Base-by-base conservation (phyloP, 2,888 invertebrate species). In the Agrochola litura region DNA sequence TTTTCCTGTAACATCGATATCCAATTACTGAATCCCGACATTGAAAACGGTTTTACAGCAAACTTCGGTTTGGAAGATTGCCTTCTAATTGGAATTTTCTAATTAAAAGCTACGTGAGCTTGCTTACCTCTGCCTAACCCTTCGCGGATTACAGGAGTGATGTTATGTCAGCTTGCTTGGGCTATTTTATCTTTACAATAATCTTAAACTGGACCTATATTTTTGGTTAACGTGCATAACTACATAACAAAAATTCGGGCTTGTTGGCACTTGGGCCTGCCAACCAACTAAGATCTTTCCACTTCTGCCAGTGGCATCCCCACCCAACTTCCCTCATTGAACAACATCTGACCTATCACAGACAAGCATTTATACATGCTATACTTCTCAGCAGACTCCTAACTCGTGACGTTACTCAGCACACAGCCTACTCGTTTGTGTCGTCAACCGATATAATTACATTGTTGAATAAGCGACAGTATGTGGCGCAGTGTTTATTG, bases 391-490 rank as follows among this genome's bases (percentile, higher is more conserved):
- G 30, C 58, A 6, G 56, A 67, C 46, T 63, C 9, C 19, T 58
- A 52, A 14, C 52, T 63, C 56, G 16, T 78, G 86, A 74, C 75
- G 60, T 81, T 78, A 76, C 54, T 12, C 60, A 25, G 66, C 46
- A 67, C 56, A 49, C 77, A 67, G 65, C 46, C 76, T 69, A 79
- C 81, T 43, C 72, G 76, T 56, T 76, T 43, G 52, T 80, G 81
- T 80, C 78, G 81, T 73, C 63, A 78, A 74, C 78, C 75, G 64
- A 85, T 79, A 85, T 88, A 86, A 88, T 88, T 85, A 88, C 82
- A 83, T 88, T 89, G 89, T 88, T 88, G 83, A 81, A 83, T 88
- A 88, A 88, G 88, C 86, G 89, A 86, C 86, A 84, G 84, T 84
- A 82, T 86, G 86, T 83, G 89, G 78, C 81, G 88, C 85, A 85